Base-by-base conservation (phyloP, 53 echinoderm and acorn worm species). In the Hippasteria phrygiana region DNA sequence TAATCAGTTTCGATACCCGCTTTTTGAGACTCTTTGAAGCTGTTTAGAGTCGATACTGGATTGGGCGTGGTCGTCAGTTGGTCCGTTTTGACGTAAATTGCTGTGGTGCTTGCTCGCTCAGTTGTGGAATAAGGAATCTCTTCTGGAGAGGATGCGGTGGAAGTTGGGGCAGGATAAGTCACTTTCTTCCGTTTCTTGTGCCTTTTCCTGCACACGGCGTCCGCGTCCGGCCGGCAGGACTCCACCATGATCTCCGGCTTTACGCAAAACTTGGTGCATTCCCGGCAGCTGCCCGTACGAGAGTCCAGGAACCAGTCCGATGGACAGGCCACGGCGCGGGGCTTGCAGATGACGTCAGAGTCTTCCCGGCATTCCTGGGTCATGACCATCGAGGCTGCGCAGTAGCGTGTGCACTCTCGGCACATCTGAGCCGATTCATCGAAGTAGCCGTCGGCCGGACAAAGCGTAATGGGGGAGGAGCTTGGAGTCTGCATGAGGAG, bases 201-300 rank as follows among this genome's bases (percentile, higher is more conserved):
- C n/a, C 72, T 38, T 42, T 0, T 0, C 29, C 50, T 50, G 34
- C 75, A 75, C 31, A 75, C 50, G 28, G 48, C 47, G 50, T 75
- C 75, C 34, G 47, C 51, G 32, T 75, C 6, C 10, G 5, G 48
- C 16, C 48, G 29, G 32, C 75, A 75, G 3, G 35, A 50, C 10
- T 29, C 29, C 4, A 75, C 31, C 48, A 75, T 14, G 43, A 0
- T 22, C 28, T n/a, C 22, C 27, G 73, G 73, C 41, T 0, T 4
- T 12, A 0, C 6, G 73, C 73, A 73, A 27, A 42, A 42, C 43
- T n/a, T 73, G 73, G 73, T 73, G 73, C 73, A 73, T n/a, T 42
- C 43, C 24, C 73, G 41, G 43, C 73, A 73, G 9, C 22, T 17
- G 1, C 73, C 43, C 0, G 20, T 73, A 22, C 1, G 20, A 13